A percentile compares a stretch with the other conserved stretches of the same genome.
Evolutionary conservation across 2,113 vertebrate species (phyloP).

Genomic region (Nycticorax nycticorax): DNA sequence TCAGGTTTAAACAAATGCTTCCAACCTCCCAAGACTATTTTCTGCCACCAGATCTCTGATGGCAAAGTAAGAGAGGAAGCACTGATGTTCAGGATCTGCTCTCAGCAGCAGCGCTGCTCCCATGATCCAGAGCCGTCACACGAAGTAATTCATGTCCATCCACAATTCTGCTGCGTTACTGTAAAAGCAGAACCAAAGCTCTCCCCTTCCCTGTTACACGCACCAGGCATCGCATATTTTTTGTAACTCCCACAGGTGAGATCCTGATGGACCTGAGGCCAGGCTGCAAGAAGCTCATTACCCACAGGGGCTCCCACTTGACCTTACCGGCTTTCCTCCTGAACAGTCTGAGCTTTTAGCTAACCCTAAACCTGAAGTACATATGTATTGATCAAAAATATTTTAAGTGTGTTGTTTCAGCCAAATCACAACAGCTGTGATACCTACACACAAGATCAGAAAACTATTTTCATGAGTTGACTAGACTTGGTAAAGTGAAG

Average conservation of each 20-base stretch:
- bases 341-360: background rate
- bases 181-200: background rate
- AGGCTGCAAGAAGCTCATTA: background rate
- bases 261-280: background rate
- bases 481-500: background rate
- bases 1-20: background rate
- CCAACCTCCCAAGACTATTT: background rate
- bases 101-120: background rate
- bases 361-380: background rate
- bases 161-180: background rate
- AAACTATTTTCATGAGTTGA: background rate
- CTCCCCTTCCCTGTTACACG: background rate
- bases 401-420: background rate
- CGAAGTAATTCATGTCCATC: background rate
- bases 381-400: background rate
- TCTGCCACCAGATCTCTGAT: background rate
- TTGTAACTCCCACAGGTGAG: background rate
- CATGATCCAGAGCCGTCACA: rapidly evolving
- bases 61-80: background rate
- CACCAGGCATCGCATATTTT: background rate
- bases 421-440: background rate
- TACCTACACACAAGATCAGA: background rate
- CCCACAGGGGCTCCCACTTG: background rate
- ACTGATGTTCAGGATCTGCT: background rate
- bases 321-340: background rate